Evolutionary conservation across 2,113 vertebrate species (phyloP).

Genomic region (Nestor notabilis): DNA sequence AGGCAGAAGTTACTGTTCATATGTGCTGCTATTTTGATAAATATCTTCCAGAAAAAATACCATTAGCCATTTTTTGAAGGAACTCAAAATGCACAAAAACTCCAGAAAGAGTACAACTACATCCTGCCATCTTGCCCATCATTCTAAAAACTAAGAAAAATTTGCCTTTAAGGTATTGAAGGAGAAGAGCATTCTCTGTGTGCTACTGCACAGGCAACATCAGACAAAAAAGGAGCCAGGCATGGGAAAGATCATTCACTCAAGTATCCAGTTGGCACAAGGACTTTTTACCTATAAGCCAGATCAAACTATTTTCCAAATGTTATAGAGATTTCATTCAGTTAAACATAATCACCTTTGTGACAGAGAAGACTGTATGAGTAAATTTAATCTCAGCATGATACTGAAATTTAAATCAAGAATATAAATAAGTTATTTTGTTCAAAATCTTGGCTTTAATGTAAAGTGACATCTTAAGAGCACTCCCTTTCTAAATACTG

Average conservation of each 20-base stretch:
- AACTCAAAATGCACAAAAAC: neutral
- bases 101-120: neutral
- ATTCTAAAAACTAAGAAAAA: neutral
- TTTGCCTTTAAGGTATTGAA: neutral
- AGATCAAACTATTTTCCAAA: neutral
- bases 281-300: neutral
- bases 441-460: constrained; percentile 68
- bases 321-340: neutral
- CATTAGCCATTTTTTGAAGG: neutral
- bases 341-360: constrained; percentile 10
- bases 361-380: constrained; percentile 12
- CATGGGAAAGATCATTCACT: neutral
- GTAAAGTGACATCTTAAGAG: constrained; percentile 77
- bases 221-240: neutral
- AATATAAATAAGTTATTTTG: constrained; percentile 77
- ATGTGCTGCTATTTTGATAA: neutral
- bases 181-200: neutral
- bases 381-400: constrained; percentile 50
- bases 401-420: constrained; percentile 71
- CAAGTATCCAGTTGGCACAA: neutral
- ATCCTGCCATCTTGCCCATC: neutral
- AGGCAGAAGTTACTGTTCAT: neutral
- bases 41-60: neutral
- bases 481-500: constrained; percentile 49
- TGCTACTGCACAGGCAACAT: neutral